Conservation (phyloP, 2,888 invertebrate species). For the Stegana nigrithorax region DNA sequence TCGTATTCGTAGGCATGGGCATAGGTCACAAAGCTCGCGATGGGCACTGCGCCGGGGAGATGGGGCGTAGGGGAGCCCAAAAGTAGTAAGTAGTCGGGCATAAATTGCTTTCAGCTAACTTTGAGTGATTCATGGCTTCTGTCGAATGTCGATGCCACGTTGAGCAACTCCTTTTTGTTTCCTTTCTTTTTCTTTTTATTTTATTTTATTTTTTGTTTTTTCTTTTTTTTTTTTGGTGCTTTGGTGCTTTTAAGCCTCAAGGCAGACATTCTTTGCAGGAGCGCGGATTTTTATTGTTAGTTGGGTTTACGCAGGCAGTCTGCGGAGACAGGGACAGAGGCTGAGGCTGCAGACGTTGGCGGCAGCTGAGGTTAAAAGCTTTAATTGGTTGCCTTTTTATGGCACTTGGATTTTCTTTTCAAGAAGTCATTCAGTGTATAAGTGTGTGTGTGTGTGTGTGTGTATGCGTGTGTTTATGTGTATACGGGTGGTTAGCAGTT, state of each 20-base stretch:
- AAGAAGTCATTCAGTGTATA: neutral
- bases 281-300: slow-evolving; percentile 7
- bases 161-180: neutral
- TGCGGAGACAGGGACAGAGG: neutral
- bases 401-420: slow-evolving; percentile 6
- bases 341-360: neutral
- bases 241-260: neutral
- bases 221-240: too few relatives aligned
- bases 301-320: neutral
- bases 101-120: slow-evolving; percentile 14
- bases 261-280: slow-evolving; percentile 5
- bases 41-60: too few relatives aligned
- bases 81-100: neutral
- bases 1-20: neutral
- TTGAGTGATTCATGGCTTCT: slow-evolving; percentile 15
- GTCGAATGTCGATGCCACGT: neutral
- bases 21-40: too few relatives aligned
- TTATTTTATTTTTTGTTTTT: neutral
- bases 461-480: neutral
- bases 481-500: neutral
- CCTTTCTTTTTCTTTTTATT: neutral
- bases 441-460: neutral
- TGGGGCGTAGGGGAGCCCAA: neutral
- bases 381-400: slow-evolving; percentile 17
- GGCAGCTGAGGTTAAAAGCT: neutral